A percentile compares a stretch with the other conserved stretches of the same genome.
These are phyloP conservation scores for Myotis findleyi DNA, from an alignment of 2,797 vertebrate species.

Conservation along the genomic window DNA sequence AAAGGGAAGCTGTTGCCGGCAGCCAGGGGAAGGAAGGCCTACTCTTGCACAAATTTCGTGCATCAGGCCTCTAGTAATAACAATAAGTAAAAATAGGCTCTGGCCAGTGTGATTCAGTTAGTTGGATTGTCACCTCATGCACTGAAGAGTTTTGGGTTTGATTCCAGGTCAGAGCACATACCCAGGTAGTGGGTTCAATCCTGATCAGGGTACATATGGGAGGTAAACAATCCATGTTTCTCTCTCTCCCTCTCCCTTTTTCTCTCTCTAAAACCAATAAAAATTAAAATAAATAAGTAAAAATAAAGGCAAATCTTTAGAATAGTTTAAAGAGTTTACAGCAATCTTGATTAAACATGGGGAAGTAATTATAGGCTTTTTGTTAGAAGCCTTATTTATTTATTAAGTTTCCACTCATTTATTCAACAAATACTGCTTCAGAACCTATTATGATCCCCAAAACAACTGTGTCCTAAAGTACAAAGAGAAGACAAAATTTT, in stretches of 20 bases:
- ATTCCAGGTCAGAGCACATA: too few species aligned
- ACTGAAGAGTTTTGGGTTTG: too few species aligned
- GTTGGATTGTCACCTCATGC: too few species aligned
- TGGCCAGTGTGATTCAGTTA: too few species aligned
- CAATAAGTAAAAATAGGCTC: too few species aligned
- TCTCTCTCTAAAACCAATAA: neutral
- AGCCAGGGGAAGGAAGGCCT: too few species aligned
- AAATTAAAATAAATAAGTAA: neutral
- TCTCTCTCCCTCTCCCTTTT: neutral
- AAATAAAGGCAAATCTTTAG: neutral
- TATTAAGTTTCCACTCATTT: conserved; percentile 25
- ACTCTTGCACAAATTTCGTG: too few species aligned
- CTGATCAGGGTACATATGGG: neutral
- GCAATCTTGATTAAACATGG: neutral
- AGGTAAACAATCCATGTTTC: neutral
- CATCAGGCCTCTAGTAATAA: too few species aligned
- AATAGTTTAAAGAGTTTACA: neutral
- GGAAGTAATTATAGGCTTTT: neutral
- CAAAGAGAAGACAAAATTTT: conserved; percentile 37
- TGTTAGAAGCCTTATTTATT: neutral
- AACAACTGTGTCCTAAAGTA: conserved; percentile 26
- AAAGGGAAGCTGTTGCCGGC: too few species aligned
- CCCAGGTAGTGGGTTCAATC: neutral
- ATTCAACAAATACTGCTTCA: conserved; percentile 51
- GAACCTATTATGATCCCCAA: neutral